These are phyloP conservation scores for Cheilosia soror DNA, from an alignment of 2,888 invertebrate species.

Conservation along the genomic window DNA sequence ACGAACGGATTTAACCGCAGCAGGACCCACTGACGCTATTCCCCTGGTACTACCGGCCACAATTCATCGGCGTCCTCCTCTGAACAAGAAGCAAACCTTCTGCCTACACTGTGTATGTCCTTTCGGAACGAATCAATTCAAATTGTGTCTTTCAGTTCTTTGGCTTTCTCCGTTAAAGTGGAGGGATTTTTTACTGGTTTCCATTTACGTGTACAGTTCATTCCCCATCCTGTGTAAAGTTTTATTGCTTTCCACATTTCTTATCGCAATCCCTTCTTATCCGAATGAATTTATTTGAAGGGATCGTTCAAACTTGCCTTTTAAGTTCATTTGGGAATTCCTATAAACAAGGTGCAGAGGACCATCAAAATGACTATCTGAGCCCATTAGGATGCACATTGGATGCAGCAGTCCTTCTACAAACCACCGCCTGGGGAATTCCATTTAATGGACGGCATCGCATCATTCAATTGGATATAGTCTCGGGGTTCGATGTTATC, in stretches of 20 bases:
- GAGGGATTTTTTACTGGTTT: constrained; percentile 23
- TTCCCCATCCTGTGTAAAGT: constrained; percentile 12
- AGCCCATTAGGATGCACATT: constrained; percentile 19
- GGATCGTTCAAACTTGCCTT: constrained; percentile 27
- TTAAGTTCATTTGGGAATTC: constrained; percentile 14
- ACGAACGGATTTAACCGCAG: constrained; percentile 62
- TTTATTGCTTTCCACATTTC: constrained; percentile 52
- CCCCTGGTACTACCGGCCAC: constrained; percentile 32
- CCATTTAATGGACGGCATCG: constrained; percentile 24
- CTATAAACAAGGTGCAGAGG: constrained; percentile 15
- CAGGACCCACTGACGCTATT: constrained; percentile 36
- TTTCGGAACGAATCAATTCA: constrained; percentile 58
- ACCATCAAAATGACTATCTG: constrained; percentile 18
- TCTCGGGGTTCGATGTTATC: constrained; percentile 7
- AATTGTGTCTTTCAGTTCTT: constrained; percentile 37
- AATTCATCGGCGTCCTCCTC: constrained; percentile 24
- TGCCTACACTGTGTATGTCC: constrained; percentile 2
- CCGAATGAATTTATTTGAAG: constrained; percentile 22
- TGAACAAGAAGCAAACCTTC: constrained; percentile 22
- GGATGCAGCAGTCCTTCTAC: not conserved
- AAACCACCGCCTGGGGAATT: not conserved
- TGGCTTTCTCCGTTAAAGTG: constrained; percentile 7
- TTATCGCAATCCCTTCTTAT: constrained; percentile 33
- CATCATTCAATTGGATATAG: constrained; percentile 12
- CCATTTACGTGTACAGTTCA: not conserved